A percentile compares a stretch with the other conserved stretches of the same genome.
Evolutionary conservation across 2,113 vertebrate species (phyloP).

Genomic region (Psophia crepitans): DNA sequence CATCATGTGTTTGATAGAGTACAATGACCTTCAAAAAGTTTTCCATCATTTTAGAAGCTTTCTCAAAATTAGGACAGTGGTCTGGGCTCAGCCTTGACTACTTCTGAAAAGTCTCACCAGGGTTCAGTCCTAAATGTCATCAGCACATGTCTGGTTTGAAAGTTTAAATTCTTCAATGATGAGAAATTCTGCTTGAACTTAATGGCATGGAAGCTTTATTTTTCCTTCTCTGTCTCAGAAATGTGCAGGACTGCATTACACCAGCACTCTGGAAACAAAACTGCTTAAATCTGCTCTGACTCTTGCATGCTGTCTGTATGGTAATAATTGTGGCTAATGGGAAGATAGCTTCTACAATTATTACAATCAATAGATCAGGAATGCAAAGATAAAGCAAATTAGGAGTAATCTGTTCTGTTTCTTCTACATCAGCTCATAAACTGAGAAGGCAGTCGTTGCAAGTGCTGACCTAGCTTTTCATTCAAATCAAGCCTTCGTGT

Average conservation of each 20-base stretch:
- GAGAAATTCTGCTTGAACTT: conserved; percentile 3
- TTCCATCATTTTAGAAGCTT: conserved; percentile 25
- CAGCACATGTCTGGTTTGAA: not conserved
- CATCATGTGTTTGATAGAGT: conserved; percentile 1
- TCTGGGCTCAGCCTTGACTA: not conserved
- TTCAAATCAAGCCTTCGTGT: not conserved
- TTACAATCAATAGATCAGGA: conserved; percentile 31
- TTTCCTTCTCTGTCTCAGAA: not conserved
- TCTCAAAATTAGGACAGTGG: conserved; percentile 24
- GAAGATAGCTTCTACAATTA: conserved; percentile 5
- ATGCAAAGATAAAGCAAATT: conserved; percentile 39
- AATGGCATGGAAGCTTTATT: not conserved
- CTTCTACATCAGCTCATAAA: not conserved
- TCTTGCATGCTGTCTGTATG: not conserved
- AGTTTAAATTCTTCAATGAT: not conserved
- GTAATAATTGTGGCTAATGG: conserved; percentile 6
- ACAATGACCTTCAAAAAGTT: conserved; percentile 53
- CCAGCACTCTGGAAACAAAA: not conserved
- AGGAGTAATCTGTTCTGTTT: not conserved
- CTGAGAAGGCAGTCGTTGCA: not conserved
- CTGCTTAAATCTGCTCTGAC: not conserved
- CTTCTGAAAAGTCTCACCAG: conserved; percentile 27
- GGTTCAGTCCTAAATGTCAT: conserved; percentile 43
- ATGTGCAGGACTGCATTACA: not conserved
- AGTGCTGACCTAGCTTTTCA: not conserved